Percentiles rank a stretch among this genome's conserved stretches.
phyloP scores from a whole-genome alignment of 2,888 invertebrate species.

The Watsonalla binaria region DNA sequence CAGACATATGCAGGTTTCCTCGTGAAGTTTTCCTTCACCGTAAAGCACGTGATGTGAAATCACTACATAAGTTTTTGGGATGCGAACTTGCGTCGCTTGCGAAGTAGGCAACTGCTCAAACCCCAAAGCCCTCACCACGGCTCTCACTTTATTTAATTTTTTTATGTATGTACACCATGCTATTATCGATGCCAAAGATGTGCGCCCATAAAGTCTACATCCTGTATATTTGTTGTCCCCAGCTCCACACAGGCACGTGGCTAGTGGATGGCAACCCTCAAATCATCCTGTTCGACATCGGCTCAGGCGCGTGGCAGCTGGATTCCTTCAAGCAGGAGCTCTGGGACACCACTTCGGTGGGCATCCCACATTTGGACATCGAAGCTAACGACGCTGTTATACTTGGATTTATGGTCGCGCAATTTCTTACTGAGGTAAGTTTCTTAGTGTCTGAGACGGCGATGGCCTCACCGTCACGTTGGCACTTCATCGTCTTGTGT shows the following conservation, averaged over 20 bases:
- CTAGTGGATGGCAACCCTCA: constrained; percentile 99
- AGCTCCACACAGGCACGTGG: constrained; percentile 98
- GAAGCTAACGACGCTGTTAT: constrained; percentile 99
- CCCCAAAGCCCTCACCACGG: no score
- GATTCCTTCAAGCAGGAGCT: constrained; percentile 96
- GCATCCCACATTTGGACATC: constrained; percentile 93
- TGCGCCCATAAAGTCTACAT: background rate
- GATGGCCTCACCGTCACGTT: no score
- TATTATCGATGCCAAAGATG: background rate
- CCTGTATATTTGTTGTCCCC: no score
- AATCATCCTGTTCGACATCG: constrained; percentile 97
- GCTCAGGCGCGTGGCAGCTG: constrained; percentile 96
- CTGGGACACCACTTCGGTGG: constrained; percentile 92
- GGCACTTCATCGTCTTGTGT: no score
- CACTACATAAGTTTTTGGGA: no score
- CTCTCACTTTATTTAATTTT: no score
- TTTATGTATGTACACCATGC: background rate
- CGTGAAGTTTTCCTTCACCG: no score
- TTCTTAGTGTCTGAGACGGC: no score
- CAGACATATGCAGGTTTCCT: no score
- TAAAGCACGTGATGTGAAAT: no score
- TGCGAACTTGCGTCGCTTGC: no score
- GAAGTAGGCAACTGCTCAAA: no score
- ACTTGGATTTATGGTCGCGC: constrained; percentile 96
- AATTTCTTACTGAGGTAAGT: constrained; percentile 95